Evolutionary conservation across 2,797 vertebrate species (phyloP).

Genomic region (Vireo griseus): DNA sequence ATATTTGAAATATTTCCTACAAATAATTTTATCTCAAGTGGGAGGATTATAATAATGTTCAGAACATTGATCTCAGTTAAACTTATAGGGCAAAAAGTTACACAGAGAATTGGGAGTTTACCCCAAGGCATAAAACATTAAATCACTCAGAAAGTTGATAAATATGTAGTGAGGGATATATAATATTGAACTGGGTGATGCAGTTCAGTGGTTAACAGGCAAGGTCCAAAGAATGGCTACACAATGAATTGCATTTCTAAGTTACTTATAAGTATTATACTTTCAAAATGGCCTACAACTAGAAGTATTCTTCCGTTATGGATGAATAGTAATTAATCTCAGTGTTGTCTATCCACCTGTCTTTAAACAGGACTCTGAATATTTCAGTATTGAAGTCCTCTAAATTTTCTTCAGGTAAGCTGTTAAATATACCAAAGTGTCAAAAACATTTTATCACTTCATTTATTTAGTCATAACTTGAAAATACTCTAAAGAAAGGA

Average conservation of each 20-base stretch:
- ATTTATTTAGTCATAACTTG: not conserved
- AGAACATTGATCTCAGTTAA: not conserved
- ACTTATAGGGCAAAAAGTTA: not conserved
- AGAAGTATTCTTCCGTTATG: not conserved
- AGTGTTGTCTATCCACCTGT: not conserved
- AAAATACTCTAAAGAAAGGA: not conserved
- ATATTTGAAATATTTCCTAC: constrained; percentile 16
- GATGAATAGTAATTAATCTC: not conserved
- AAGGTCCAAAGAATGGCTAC: not conserved
- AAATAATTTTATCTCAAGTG: constrained; percentile 33
- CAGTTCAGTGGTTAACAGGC: not conserved
- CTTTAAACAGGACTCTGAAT: not conserved
- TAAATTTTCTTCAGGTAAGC: not conserved
- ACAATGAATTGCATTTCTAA: not conserved
- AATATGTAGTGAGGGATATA: not conserved
- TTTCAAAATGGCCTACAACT: not conserved
- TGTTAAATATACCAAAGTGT: not conserved
- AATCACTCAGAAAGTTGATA: not conserved
- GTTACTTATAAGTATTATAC: not conserved
- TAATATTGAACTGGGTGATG: not conserved
- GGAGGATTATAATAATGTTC: constrained; percentile 9
- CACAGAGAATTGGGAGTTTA: not conserved
- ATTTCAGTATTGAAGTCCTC: not conserved
- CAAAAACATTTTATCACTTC: not conserved
- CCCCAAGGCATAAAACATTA: not conserved